phyloP scores from a whole-genome alignment of 2,888 invertebrate species.

The Thymelicus lineola region DNA sequence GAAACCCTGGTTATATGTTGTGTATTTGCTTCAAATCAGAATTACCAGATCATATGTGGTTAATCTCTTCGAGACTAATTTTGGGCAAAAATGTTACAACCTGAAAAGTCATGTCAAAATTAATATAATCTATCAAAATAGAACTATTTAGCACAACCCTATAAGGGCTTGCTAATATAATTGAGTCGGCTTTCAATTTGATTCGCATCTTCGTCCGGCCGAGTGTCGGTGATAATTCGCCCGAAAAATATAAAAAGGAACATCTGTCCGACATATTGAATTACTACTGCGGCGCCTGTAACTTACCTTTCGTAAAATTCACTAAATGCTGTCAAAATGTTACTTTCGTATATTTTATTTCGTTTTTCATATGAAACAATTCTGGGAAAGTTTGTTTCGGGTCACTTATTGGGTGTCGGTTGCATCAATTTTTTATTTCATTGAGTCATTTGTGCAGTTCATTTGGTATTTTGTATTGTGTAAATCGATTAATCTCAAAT shows the following conservation, averaged over 20 bases:
- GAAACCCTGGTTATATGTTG: no score
- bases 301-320: conserved; percentile 48
- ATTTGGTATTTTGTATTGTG: no score
- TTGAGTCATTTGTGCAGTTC: no score
- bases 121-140: background rate
- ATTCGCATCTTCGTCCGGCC: conserved; percentile 78
- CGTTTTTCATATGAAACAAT: conserved; percentile 7
- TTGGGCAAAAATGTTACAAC: no score
- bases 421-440: no score
- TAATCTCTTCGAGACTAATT: no score
- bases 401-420: background rate
- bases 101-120: background rate
- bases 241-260: conserved; percentile 83
- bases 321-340: conserved; percentile 48
- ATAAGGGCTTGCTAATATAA: conserved; percentile 73
- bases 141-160: conserved; percentile 58
- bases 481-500: no score
- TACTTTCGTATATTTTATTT: conserved; percentile 12
- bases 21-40: no score
- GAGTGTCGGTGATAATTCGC: conserved; percentile 84
- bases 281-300: conserved; percentile 58
- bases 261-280: conserved; percentile 81
- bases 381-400: background rate
- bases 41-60: no score
- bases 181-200: conserved; percentile 85